Evolutionary conservation across 2,113 vertebrate genomes (phyloP), one percentile per base, ranked within the genome.

Genomic region (Pachycephala philippinensis): DNA sequence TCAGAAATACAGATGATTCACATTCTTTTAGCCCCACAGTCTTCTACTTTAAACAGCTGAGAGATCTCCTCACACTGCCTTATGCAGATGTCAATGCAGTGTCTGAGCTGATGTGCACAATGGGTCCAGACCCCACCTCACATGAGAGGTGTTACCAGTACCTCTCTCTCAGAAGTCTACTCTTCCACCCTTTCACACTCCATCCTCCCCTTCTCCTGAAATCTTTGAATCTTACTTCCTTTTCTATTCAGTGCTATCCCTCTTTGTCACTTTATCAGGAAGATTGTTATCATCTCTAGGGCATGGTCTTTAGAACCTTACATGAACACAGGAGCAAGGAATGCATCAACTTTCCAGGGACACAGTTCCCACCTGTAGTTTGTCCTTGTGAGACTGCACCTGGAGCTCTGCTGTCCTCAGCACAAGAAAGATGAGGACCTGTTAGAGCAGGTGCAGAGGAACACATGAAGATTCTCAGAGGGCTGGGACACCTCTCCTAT

Each of bases 21-120:
- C 11, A 10, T n/a, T 66, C 20, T 12, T 26, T 81, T n/a, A 39
- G 40, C 39, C 26, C 11, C 4, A 23, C 1, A 1, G 33, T 80
- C 63, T 60, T 35, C 26, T 71, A 1, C 35, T 65, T 70, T 22
- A 54, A 60, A 44, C 9, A 26, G 20, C 66, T 65, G 4, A 54
- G 23, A 1, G 2, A 10, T 50, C 24, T 68, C 7, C 12, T 61
- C n/a, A 50, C 26, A 5, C 6, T 5, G 0, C 22, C 39, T 50
- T 33, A n/a, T 23, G 22, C 49, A 76, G 49, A 33, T 6, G 3
- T 30, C 14, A 65, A 5, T 33, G 16, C 13, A 44, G 13, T 17
- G 14, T 28, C 33, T 33, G 65, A 63, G 69, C 15, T 37, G 28
- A 74, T 17, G 49, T 3, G 14, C 5, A 11, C 37, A 27, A 18